Percentiles rank a stretch among this genome's conserved stretches.
Conservation (phyloP, 2,888 invertebrate species). For the Deroplatys truncata region DNA sequence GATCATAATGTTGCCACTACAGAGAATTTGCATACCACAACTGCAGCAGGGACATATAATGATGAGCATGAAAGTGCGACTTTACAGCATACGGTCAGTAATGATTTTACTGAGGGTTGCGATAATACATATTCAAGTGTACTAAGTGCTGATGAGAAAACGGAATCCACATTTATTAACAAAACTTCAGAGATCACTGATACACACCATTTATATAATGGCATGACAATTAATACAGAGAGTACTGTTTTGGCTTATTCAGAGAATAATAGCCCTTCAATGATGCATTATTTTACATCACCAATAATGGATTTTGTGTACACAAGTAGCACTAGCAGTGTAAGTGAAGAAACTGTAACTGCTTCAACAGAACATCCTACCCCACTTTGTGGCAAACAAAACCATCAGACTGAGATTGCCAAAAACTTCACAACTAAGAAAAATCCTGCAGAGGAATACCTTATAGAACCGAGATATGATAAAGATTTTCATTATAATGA, state of each 20-base stretch:
- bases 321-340: background rate
- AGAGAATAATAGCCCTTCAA: background rate
- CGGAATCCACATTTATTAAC: background rate
- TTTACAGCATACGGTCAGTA: background rate
- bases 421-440: too few relatives aligned
- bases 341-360: background rate
- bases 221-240: background rate
- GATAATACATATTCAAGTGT: background rate
- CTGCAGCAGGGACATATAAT: background rate
- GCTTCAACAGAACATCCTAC: too few relatives aligned
- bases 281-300: background rate
- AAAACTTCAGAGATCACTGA: background rate
- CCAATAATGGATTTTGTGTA: background rate
- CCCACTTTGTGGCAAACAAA: too few relatives aligned
- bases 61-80: background rate
- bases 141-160: background rate
- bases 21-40: background rate
- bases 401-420: too few relatives aligned
- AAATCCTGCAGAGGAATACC: too few relatives aligned
- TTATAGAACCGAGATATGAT: too few relatives aligned
- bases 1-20: too few relatives aligned
- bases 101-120: background rate
- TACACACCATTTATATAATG: background rate
- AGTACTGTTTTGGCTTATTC: background rate
- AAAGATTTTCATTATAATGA: too few relatives aligned